phyloP scores from a whole-genome alignment of 2,888 invertebrate species.

The Lysandra coridon region DNA sequence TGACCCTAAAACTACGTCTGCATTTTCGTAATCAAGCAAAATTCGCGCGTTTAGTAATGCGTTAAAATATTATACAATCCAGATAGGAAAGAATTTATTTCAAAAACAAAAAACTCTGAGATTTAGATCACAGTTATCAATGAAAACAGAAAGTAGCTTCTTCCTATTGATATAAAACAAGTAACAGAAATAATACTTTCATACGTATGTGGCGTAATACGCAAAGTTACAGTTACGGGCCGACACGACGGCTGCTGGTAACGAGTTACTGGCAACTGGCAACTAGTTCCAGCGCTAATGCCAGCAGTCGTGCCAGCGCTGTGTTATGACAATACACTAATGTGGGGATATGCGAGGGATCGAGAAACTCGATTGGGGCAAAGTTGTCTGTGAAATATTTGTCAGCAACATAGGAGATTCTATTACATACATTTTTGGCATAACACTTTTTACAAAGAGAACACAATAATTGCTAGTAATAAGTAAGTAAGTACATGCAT shows the following conservation, averaged over 20 bases:
- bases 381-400: neutral
- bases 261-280: conserved; percentile 19
- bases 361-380: neutral
- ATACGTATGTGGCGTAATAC: neutral
- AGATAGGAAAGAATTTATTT: too few relatives aligned
- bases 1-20: too few relatives aligned
- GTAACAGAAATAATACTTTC: neutral
- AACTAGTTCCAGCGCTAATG: neutral
- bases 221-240: neutral
- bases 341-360: neutral
- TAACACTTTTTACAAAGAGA: too few relatives aligned
- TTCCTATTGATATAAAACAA: too few relatives aligned
- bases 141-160: too few relatives aligned
- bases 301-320: neutral
- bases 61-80: too few relatives aligned
- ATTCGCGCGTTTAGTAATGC: too few relatives aligned
- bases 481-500: too few relatives aligned
- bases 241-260: neutral
- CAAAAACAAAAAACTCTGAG: too few relatives aligned
- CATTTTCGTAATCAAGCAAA: too few relatives aligned
- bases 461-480: too few relatives aligned
- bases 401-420: neutral
- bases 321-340: neutral
- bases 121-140: too few relatives aligned
- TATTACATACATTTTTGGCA: neutral